Percentiles rank a stretch among this genome's conserved stretches.
Evolutionary conservation across 2,113 vertebrate species (phyloP).

Genomic region (Oophaga pumilio): DNA sequence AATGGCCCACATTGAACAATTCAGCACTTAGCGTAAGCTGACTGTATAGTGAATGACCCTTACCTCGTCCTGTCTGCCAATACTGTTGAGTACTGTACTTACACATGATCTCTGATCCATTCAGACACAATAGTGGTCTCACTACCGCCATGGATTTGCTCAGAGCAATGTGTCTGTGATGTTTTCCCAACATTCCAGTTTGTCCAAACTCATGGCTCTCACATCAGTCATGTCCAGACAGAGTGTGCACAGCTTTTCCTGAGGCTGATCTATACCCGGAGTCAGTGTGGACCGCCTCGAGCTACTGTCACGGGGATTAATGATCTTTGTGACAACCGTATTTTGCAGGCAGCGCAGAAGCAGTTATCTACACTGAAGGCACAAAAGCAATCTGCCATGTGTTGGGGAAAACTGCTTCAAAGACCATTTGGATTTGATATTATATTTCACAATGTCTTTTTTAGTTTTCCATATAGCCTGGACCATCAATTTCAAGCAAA

Average conservation of each 20-base stretch:
- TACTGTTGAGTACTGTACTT: not conserved
- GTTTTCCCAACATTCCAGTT: not conserved
- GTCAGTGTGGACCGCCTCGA: not conserved
- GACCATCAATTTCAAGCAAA: not conserved
- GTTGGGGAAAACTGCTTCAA: not conserved
- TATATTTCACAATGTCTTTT: not conserved
- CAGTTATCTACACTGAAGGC: not conserved
- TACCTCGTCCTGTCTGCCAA: too few species aligned
- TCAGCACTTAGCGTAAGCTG: too few species aligned
- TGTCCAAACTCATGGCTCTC: not conserved
- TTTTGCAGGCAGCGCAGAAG: not conserved
- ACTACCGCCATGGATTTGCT: not conserved
- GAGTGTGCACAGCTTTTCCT: not conserved
- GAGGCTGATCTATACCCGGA: not conserved
- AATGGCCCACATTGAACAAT: too few species aligned
- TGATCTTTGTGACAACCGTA: conserved; percentile 17
- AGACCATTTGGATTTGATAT: not conserved
- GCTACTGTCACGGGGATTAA: conserved; percentile 5
- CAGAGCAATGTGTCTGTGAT: not conserved
- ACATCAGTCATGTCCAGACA: not conserved
- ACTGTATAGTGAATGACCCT: too few species aligned
- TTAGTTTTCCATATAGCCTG: not conserved
- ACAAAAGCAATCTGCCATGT: not conserved
- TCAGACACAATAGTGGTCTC: not conserved
- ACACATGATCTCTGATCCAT: not conserved